Evolutionary conservation across 1,140 invertebrate species (phyloP).

Genomic region (Littorina saxatilis): DNA sequence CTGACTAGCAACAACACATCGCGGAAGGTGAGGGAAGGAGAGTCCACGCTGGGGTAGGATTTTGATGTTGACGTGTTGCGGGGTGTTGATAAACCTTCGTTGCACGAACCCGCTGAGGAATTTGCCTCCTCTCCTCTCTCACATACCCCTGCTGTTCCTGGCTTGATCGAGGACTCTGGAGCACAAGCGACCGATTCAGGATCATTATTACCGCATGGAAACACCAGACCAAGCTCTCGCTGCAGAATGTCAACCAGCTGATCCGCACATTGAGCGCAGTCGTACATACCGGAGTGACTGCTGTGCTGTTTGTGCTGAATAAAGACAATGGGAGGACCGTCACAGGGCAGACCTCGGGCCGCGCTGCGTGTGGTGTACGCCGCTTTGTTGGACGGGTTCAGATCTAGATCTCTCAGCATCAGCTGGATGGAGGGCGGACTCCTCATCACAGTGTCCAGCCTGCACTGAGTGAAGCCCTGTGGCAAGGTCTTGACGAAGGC

Average conservation of each 20-base stretch:
- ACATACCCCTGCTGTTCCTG: background rate
- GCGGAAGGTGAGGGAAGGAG: background rate
- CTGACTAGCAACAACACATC: conserved; percentile 2
- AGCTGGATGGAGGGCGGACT: conserved; percentile 18
- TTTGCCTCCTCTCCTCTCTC: no score
- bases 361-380: conserved; percentile 17
- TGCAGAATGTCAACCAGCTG: conserved; percentile 16
- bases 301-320: conserved; percentile 13
- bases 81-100: no score
- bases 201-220: no score
- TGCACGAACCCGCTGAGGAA: no score
- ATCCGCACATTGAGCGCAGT: conserved; percentile 4
- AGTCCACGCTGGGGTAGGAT: no score
- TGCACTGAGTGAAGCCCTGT: background rate
- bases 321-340: conserved; percentile 19
- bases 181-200: no score
- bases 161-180: background rate
- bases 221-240: background rate
- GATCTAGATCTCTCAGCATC: conserved; percentile 4
- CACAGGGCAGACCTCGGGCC: conserved; percentile 11
- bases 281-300: background rate
- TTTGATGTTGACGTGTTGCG: no score
- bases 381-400: background rate
- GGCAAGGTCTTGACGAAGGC: background rate
- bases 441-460: background rate